A percentile compares a stretch with the other conserved stretches of the same genome.
phyloP scores from a whole-genome alignment of 2,113 vertebrate genomes.

The Falcunculus frontatus region DNA sequence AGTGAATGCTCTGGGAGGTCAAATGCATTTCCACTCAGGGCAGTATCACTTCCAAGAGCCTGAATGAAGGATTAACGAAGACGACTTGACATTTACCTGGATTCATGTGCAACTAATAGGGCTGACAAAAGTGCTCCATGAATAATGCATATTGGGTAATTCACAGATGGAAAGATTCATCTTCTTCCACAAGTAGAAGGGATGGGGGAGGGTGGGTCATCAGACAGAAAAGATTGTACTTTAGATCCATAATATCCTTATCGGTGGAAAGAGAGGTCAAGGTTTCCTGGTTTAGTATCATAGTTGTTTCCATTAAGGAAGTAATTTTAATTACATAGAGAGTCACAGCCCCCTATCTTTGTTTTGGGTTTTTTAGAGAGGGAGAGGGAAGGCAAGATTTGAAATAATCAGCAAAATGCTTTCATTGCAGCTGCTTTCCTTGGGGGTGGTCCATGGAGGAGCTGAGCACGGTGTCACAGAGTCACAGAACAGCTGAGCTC shows the following conservation, averaged over 20 bases:
- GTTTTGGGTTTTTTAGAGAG: accelerated
- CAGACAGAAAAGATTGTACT: neutral
- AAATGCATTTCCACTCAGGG: neutral
- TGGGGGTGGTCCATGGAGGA: neutral
- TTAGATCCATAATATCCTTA: neutral
- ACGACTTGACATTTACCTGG: constrained; percentile 67
- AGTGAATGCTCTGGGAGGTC: constrained; percentile 16
- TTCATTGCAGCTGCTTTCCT: neutral
- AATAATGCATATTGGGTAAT: constrained; percentile 57
- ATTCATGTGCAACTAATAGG: constrained; percentile 55
- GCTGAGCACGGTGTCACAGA: neutral
- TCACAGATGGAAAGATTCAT: constrained; percentile 47
- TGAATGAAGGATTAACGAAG: constrained; percentile 45
- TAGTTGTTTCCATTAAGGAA: neutral
- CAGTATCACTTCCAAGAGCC: constrained; percentile 14
- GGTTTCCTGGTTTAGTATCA: neutral
- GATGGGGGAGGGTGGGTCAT: neutral
- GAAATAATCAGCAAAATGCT: neutral
- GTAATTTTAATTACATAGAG: neutral
- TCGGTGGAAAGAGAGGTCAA: neutral
- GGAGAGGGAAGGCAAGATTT: neutral
- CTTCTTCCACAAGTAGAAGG: constrained; percentile 23
- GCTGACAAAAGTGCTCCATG: constrained; percentile 57
- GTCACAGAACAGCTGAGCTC: neutral
- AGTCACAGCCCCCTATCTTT: neutral